A percentile compares a stretch with the other conserved stretches of the same genome.
Evolutionary conservation across 2,113 vertebrate genomes (phyloP).

Genomic region (Azemiops feae): DNA sequence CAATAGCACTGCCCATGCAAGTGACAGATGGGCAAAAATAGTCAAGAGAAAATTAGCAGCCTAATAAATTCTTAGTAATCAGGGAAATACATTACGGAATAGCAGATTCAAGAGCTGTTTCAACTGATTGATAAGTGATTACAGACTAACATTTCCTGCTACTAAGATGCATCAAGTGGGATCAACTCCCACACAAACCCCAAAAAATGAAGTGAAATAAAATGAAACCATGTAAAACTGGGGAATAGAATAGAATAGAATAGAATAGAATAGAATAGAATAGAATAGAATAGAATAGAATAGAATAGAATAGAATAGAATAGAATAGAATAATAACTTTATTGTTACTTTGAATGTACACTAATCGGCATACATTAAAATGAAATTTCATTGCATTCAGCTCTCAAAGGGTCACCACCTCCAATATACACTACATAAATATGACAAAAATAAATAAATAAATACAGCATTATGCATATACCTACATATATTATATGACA

Average conservation of each 20-base stretch:
- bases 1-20: not conserved
- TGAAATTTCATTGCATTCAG: too few relatives aligned
- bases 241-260: not conserved
- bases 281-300: too few relatives aligned
- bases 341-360: too few relatives aligned
- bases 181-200: not conserved
- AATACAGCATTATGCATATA: too few relatives aligned
- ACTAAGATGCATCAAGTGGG: not conserved
- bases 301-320: too few relatives aligned
- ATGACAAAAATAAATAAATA: too few relatives aligned
- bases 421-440: too few relatives aligned
- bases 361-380: too few relatives aligned
- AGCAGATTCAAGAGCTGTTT: not conserved
- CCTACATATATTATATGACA: too few relatives aligned
- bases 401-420: too few relatives aligned
- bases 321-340: too few relatives aligned
- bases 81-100: not conserved
- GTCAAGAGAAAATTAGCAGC: not conserved
- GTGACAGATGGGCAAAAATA: not conserved
- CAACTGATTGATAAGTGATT: not conserved
- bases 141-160: slow-evolving; percentile 7
- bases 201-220: not conserved
- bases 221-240: not conserved
- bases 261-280: too few relatives aligned
- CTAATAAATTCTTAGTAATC: not conserved